Evolutionary conservation across 2,797 vertebrate genomes (phyloP).

Genomic region (Microctenopoma lineatum): DNA sequence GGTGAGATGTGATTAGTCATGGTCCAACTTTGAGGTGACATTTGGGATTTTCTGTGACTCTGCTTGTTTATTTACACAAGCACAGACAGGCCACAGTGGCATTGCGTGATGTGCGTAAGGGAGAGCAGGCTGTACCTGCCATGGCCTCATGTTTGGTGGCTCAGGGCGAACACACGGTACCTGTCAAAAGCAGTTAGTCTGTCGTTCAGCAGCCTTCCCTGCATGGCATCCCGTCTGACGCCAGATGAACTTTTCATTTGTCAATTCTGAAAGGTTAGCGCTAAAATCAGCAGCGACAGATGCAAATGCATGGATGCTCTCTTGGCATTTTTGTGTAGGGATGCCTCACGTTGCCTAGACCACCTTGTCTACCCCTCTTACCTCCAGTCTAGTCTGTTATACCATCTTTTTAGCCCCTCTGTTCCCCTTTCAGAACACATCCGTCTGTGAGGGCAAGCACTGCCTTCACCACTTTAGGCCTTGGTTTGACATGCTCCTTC

Average conservation of each 20-base stretch:
- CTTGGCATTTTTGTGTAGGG: conserved; percentile 75
- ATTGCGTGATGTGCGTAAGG: conserved; percentile 54
- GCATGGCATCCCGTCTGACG: conserved; percentile 83
- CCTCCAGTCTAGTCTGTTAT: conserved; percentile 14
- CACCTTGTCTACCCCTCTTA: conserved; percentile 52
- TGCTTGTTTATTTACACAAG: conserved; percentile 44
- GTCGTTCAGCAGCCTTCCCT: conserved; percentile 82
- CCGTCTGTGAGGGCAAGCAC: conserved; percentile 48
- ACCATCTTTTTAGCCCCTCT: conserved; percentile 48
- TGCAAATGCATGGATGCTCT: conserved; percentile 81
- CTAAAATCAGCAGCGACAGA: conserved; percentile 82
- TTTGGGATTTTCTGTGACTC: conserved; percentile 58
- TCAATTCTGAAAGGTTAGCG: conserved; percentile 93
- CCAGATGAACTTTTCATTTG: conserved; percentile 89
- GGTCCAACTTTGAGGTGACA: conserved; percentile 48
- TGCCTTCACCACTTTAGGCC: conserved; percentile 42
- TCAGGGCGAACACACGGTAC: conserved; percentile 84
- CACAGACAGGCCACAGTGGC: conserved; percentile 43
- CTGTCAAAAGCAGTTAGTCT: conserved; percentile 91
- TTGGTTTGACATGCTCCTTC: conserved; percentile 26
- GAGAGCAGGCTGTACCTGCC: conserved; percentile 76
- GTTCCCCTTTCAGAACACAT: conserved; percentile 64
- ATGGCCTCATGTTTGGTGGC: conserved; percentile 69
- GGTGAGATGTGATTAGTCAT: conserved; percentile 61
- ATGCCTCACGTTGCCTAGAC: conserved; percentile 62